A percentile compares a stretch with the other conserved stretches of the same genome.
Evolutionary conservation across 1,140 invertebrate genomes (phyloP).

Genomic region (Stenopsyche tienmushanensis): DNA sequence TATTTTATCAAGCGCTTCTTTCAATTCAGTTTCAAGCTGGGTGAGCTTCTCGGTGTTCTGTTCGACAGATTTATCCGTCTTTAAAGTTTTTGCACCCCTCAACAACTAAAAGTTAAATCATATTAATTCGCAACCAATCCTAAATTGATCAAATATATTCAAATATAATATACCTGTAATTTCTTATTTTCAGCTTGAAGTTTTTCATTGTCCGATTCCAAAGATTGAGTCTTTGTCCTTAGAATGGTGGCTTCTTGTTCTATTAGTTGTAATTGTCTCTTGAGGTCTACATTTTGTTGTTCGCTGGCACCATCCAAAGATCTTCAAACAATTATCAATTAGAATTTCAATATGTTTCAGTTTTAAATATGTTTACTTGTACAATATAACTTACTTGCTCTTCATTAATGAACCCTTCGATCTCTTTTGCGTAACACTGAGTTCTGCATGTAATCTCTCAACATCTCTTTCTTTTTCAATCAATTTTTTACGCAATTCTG

Average conservation of each 20-base stretch:
- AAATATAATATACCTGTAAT: slow-evolving; percentile 49
- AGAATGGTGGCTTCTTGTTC: slow-evolving; percentile 71
- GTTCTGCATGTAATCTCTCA: slow-evolving; percentile 71
- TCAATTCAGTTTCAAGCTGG: slow-evolving; percentile 65
- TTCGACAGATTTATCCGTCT: slow-evolving; percentile 56
- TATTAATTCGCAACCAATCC: background rate
- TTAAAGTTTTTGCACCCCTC: slow-evolving; percentile 55
- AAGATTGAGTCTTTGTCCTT: slow-evolving; percentile 61
- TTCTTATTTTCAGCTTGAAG: slow-evolving; percentile 70
- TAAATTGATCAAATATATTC: background rate
- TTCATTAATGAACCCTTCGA: slow-evolving; percentile 60
- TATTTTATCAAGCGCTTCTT: slow-evolving; percentile 61
- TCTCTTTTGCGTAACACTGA: slow-evolving; percentile 64
- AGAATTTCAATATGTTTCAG: background rate
- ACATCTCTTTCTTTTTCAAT: slow-evolving; percentile 82
- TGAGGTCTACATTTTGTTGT: slow-evolving; percentile 66
- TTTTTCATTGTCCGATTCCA: slow-evolving; percentile 76
- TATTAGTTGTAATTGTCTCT: slow-evolving; percentile 70
- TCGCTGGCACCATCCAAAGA: slow-evolving; percentile 61
- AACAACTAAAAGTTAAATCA: slow-evolving; percentile 46
- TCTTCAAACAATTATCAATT: slow-evolving; percentile 44
- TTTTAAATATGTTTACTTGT: background rate
- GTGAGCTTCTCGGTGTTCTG: slow-evolving; percentile 62
- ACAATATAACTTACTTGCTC: slow-evolving; percentile 57
- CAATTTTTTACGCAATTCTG: slow-evolving; percentile 71